Evolutionary conservation across 2,888 invertebrate species (phyloP).

Genomic region (Dione juno): DNA sequence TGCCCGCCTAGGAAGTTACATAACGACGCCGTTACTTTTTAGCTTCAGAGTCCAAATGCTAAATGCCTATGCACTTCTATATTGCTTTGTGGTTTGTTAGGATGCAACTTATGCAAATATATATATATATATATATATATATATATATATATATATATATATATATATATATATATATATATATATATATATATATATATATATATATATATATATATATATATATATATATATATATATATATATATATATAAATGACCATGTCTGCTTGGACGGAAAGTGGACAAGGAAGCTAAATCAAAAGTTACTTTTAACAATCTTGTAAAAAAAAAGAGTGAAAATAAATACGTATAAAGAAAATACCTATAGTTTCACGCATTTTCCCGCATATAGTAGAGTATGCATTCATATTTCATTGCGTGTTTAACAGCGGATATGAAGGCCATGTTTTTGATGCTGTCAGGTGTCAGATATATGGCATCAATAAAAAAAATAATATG

Average conservation of each 20-base stretch:
- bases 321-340: too few relatives aligned
- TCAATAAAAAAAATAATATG: too few relatives aligned
- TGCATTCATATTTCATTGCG: too few relatives aligned
- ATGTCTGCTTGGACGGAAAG: too few relatives aligned
- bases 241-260: neutral
- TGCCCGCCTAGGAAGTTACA: constrained; percentile 59
- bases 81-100: constrained; percentile 27
- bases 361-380: too few relatives aligned
- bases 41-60: constrained; percentile 64
- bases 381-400: too few relatives aligned
- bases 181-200: constrained; percentile 2
- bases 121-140: constrained; percentile 3
- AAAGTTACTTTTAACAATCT: too few relatives aligned
- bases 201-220: neutral
- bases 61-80: constrained; percentile 57
- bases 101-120: constrained; percentile 17
- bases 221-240: constrained; percentile 1
- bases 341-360: too few relatives aligned
- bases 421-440: too few relatives aligned
- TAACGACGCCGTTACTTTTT: constrained; percentile 66
- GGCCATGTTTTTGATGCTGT: too few relatives aligned
- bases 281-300: too few relatives aligned
- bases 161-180: neutral
- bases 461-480: too few relatives aligned
- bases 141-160: neutral